Evolutionary conservation across 2,113 vertebrate genomes (phyloP).

Genomic region (Sprattus sprattus): DNA sequence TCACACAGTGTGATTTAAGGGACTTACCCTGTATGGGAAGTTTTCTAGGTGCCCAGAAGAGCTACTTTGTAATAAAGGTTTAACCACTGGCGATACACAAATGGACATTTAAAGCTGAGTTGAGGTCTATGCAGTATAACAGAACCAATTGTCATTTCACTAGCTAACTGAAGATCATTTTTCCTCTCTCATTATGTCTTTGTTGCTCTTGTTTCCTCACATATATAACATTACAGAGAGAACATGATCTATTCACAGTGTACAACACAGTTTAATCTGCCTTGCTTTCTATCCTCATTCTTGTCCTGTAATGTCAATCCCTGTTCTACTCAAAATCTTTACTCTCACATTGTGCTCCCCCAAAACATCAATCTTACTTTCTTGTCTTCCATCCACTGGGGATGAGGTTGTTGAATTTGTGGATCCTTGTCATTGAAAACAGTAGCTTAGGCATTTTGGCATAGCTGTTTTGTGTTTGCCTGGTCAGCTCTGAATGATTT

Average conservation of each 20-base stretch:
- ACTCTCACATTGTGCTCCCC: not conserved
- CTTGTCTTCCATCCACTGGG: conserved; percentile 50
- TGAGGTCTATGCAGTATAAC: not conserved
- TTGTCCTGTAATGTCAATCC: not conserved
- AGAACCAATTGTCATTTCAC: not conserved
- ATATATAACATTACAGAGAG: not conserved
- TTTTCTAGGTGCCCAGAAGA: not conserved
- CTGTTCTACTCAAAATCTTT: not conserved
- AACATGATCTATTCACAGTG: too few species aligned
- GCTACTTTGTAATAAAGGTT: not conserved
- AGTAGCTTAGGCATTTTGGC: conserved; percentile 61
- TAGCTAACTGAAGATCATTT: too few species aligned
- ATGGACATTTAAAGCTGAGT: not conserved
- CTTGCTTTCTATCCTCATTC: not conserved
- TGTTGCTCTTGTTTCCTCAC: not conserved
- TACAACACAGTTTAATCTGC: not conserved
- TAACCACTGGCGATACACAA: not conserved
- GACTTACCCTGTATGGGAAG: not conserved
- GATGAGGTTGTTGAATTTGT: conserved; percentile 58
- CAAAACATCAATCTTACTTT: conserved; percentile 49
- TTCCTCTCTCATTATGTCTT: not conserved
- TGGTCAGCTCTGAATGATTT: not conserved
- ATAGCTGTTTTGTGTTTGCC: conserved; percentile 15
- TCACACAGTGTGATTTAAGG: too few species aligned
- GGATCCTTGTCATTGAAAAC: conserved; percentile 57